Evolutionary conservation across 2,888 invertebrate species (phyloP).

Genomic region (Onthophagus sagittarius): DNA sequence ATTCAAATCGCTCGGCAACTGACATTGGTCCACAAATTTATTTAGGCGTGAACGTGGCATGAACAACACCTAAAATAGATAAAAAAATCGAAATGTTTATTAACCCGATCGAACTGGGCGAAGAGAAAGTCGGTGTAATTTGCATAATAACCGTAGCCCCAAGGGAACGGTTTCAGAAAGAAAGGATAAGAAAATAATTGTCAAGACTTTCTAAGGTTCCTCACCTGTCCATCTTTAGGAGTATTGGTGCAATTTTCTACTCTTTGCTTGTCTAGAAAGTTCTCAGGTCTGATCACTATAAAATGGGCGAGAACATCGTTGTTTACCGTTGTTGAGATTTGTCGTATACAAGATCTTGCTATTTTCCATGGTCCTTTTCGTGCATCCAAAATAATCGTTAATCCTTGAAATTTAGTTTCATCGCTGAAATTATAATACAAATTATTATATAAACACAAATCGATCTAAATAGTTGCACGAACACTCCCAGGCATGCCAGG

Average conservation of each 20-base stretch:
- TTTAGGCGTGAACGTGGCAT: slow-evolving; percentile 65
- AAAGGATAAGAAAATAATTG: neutral
- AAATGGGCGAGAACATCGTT: slow-evolving; percentile 43
- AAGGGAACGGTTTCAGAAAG: neutral
- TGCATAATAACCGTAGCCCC: neutral
- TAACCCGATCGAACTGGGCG: neutral
- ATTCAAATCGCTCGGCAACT: slow-evolving; percentile 69
- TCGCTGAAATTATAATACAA: slow-evolving; percentile 41
- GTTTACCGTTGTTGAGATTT: slow-evolving; percentile 52
- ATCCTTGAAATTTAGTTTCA: slow-evolving; percentile 53
- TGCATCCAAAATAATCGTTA: slow-evolving; percentile 62
- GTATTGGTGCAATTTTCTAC: slow-evolving; percentile 66
- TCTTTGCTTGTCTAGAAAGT: slow-evolving; percentile 70
- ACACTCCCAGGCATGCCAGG: neutral
- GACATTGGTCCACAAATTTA: slow-evolving; percentile 64
- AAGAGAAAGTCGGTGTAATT: slow-evolving; percentile 1
- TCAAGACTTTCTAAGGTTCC: neutral
- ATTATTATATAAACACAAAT: neutral
- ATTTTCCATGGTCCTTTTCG: slow-evolving; percentile 61
- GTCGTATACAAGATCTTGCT: slow-evolving; percentile 58
- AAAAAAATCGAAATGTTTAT: neutral
- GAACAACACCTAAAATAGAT: slow-evolving; percentile 61
- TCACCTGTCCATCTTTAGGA: slow-evolving; percentile 58
- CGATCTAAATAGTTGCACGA: neutral
- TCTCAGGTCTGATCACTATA: slow-evolving; percentile 68